Evolutionary conservation across 2,113 vertebrate genomes (phyloP), one percentile per base, ranked within the genome.

Genomic region (Ailurus styani): DNA sequence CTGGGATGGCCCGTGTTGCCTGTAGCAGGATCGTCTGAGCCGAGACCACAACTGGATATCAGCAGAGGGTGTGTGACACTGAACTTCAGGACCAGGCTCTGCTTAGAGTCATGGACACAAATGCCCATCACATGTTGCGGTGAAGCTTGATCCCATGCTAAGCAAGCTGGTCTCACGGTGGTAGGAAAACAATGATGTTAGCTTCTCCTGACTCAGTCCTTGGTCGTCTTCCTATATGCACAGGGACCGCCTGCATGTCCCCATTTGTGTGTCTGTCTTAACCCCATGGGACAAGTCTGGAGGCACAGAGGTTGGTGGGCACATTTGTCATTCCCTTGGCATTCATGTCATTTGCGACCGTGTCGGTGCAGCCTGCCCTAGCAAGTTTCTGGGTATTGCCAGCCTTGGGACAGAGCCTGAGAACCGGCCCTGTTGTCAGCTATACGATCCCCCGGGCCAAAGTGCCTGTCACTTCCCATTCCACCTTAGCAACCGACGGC

Each of bases 1-100:
- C 47, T 5, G 0, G 6, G 3, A 15, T 1, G 40, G 90, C 25
- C 34, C 7, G 1, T 11, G 14, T 57, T 11, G 2, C 34, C 55
- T 31, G 47, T 66, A 4, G 12, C 5, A 13, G 18, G 40, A 1
- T 66, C 18, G 11, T 96, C 42, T 40, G 50, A 93, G 60, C 57
- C 83, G 78, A 15, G 40, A 77, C 40, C 23, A 2, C 50, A 57
- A 68, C 57, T 45, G n/a, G 31, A 29, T 45, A 78, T 25, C 79
- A 55, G 93, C 55, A 68, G 23, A 31, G 25, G 23, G 40, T 4
- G 2, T 57, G 50, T 62, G 68, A 20, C 68, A 18, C 79, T 17
- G 4, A 42, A 27, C 27, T 42, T 17, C 25, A 27, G 34, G 57
- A 15, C 77, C 4, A 10, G 66, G 13, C 66, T 52, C 27, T 7